These are phyloP conservation scores for Python bivittatus DNA, from an alignment of 2,113 vertebrate species.

Conservation along the genomic window DNA sequence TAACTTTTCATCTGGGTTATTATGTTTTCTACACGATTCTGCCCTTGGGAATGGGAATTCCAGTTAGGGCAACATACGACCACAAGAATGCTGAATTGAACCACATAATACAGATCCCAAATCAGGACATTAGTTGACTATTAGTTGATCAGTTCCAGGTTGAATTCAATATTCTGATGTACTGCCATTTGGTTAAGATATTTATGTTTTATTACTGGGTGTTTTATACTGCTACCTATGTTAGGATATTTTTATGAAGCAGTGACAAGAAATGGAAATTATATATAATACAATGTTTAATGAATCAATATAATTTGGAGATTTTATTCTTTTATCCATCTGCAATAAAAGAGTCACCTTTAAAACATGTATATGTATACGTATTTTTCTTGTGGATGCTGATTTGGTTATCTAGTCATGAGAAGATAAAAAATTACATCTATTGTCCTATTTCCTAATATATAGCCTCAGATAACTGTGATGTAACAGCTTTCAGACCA, in stretches of 20 bases:
- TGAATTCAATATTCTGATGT: background rate
- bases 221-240: background rate
- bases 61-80: background rate
- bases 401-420: constrained; percentile 21
- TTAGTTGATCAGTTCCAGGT: background rate
- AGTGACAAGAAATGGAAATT: background rate
- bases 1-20: background rate
- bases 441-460: constrained; percentile 12
- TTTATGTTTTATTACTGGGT: background rate
- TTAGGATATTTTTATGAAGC: background rate
- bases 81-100: background rate
- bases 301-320: background rate
- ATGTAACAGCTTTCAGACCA: background rate
- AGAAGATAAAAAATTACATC: constrained; percentile 13
- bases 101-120: background rate
- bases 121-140: background rate
- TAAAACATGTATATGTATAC: constrained; percentile 42
- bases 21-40: background rate
- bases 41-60: background rate
- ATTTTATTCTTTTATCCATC: constrained; percentile 8
- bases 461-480: background rate
- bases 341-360: constrained; percentile 32
- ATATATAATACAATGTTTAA: background rate
- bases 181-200: background rate
- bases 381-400: background rate